phyloP scores from a whole-genome alignment of 2,888 invertebrate species.

The Ormyrus nitidulus region DNA sequence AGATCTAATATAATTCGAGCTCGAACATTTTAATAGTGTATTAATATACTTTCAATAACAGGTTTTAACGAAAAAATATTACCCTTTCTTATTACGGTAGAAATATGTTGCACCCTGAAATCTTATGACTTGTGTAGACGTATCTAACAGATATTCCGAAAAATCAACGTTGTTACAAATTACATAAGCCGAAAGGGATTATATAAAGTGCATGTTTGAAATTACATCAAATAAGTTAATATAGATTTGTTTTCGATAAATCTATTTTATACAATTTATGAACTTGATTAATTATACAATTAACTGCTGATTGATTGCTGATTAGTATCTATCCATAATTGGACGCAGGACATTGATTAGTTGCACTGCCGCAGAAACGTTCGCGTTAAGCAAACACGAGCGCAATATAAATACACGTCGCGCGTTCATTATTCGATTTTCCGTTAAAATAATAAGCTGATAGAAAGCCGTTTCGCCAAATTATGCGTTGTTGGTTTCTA shows the following conservation, averaged over 20 bases:
- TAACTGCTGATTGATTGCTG: constrained; percentile 31
- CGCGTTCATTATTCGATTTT: background rate
- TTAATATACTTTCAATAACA: too few relatives aligned
- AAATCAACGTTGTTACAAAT: background rate
- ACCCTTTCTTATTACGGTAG: too few relatives aligned
- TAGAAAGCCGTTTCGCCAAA: too few relatives aligned
- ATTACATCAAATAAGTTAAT: background rate
- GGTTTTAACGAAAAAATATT: too few relatives aligned
- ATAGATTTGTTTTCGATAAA: background rate
- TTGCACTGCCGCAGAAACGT: background rate
- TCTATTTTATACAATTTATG: constrained; percentile 21
- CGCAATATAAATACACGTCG: background rate
- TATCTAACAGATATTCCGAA: too few relatives aligned
- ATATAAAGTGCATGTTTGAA: background rate
- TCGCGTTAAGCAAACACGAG: constrained; percentile 16
- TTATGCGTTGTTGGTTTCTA: too few relatives aligned
- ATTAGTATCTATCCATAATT: constrained; percentile 18
- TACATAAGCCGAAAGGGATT: constrained; percentile 17
- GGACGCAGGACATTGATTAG: constrained; percentile 28
- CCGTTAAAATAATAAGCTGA: too few relatives aligned
- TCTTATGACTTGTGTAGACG: too few relatives aligned
- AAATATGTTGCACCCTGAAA: too few relatives aligned
- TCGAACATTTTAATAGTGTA: too few relatives aligned
- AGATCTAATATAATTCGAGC: too few relatives aligned
- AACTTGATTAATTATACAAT: constrained; percentile 38